Base-by-base conservation (phyloP, 35 echinoderm and acorn worm species). In the Holothuria glaberrima region DNA sequence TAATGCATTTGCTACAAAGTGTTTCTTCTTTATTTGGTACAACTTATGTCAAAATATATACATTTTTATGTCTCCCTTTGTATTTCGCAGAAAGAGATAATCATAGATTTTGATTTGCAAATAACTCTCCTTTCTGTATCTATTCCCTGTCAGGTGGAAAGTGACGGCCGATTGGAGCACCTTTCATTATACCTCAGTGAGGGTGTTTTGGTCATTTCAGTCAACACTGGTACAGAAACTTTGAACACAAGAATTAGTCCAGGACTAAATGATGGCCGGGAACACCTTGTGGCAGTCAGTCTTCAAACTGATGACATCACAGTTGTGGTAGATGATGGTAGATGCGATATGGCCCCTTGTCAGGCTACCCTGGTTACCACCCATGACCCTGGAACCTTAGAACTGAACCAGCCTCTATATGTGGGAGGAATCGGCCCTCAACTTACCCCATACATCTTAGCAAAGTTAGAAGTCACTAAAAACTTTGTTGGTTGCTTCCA, bases 401-500 rank as follows among this genome's bases (percentile, higher is more conserved):
- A 93, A 54, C 62, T 99, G 34, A 95, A 99, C 79, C 88, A 74
- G 35, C 86, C 87, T 14, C 46, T 99, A 18, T 93, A 90, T 72
- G 84, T 99, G 41, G 97, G 97, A 56, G 93, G 97, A 22, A 82
- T 99, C 21, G 95, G 95, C 12, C 89, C 92, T 48, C 60, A 57
- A 20, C 82, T 90, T 3, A 93, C 93, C 13, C 89, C 97, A 12
- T 99, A 99, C 89, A 93, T 93, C 29, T 30, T 94, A 16, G 93
- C 97, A 0, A 95, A 92, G 62, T 75, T 99, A 34, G 56, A 94
- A 41, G 90, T 94, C 45, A 81, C 67, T 19, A 48, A 91, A 48
- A 99, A 89, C 54, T 99, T 95, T 71, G 91, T 91, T 68, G 97
- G 97, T 9, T 99, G 97, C 30, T 86, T 99, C 58, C 82, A 99